Base-by-base conservation (phyloP, 2,797 vertebrate genomes). In the Serranus cabrilla region DNA sequence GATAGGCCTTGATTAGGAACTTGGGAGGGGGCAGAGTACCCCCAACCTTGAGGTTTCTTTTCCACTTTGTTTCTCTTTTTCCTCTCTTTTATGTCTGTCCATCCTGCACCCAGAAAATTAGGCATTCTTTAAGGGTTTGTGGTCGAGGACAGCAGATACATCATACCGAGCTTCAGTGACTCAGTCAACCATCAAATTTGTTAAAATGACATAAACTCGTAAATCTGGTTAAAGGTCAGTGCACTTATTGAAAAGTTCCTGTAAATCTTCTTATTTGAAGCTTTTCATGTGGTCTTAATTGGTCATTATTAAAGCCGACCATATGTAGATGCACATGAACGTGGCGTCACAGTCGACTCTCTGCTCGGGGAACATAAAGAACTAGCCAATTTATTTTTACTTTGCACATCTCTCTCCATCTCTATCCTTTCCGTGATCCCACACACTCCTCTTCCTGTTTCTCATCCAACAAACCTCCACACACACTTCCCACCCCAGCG, bases 1-100 rank as follows among this genome's bases (percentile, higher is more conserved):
- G 93, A 95, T 94, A 87, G 91, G 90, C 82, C 92, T 95, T 96
- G 97, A 97, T 97, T 96, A 95, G 95, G 95, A 95, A 95, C 94
- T 93, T 83, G 93, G 95, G 95, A 25, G 34, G 92, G 40, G 34
- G 45, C 40, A 9, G 39, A 58, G 13, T 40, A 52, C 65, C 55
- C 69, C 62, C 42, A 60, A 96, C 95, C 95, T 96, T 95, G 94
- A 95, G 93, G 94, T 69, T 54, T 49, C 46, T 13, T 50, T 54
- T 2, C 7, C n/a, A 17, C 27, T 78, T 58, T 87, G 70, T 62
- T 61, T 60, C 69, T 71, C 87, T 68, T 50, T 61, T 57, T n/a
- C 40, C 45, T 51, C 51, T 71, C 21, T 46, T 82, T 47, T 21
- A n/a, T 72, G 73, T 68, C 60, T 71, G 27, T 63, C 49, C 17